phyloP scores from a whole-genome alignment of 2,888 invertebrate species.

The Lochmaea capreae region DNA sequence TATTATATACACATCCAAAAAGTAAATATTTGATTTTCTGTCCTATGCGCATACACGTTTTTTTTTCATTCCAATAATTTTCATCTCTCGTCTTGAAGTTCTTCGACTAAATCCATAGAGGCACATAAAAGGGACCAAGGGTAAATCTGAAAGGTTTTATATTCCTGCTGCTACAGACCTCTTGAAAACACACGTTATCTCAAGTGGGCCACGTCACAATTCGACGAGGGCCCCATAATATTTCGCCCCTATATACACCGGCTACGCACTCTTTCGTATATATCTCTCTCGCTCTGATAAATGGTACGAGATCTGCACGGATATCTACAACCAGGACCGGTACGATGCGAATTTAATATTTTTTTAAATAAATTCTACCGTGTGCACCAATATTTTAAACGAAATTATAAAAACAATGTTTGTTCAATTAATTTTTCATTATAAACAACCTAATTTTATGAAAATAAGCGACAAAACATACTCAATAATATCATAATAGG shows the following conservation, averaged over 20 bases:
- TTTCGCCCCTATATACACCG: constrained; percentile 32
- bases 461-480: too few relatives aligned
- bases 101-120: constrained; percentile 31
- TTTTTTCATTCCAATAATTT: constrained; percentile 35
- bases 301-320: constrained; percentile 6
- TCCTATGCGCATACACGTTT: constrained; percentile 22
- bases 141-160: constrained; percentile 43
- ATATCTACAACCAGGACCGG: constrained; percentile 6
- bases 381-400: too few relatives aligned
- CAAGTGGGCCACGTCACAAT: constrained; percentile 60
- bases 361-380: neutral
- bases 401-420: too few relatives aligned
- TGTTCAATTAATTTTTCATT: too few relatives aligned
- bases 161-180: constrained; percentile 52
- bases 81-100: constrained; percentile 25
- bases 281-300: constrained; percentile 14
- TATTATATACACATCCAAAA: constrained; percentile 21
- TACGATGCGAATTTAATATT: neutral
- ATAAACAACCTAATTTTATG: too few relatives aligned
- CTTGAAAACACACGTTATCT: constrained; percentile 61
- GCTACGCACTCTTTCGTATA: constrained; percentile 14
- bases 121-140: constrained; percentile 37
- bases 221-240: constrained; percentile 45
- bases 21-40: constrained; percentile 31
- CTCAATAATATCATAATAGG: neutral